phyloP scores from a whole-genome alignment of 2,888 invertebrate species.

The Brassicogethes aeneus region DNA sequence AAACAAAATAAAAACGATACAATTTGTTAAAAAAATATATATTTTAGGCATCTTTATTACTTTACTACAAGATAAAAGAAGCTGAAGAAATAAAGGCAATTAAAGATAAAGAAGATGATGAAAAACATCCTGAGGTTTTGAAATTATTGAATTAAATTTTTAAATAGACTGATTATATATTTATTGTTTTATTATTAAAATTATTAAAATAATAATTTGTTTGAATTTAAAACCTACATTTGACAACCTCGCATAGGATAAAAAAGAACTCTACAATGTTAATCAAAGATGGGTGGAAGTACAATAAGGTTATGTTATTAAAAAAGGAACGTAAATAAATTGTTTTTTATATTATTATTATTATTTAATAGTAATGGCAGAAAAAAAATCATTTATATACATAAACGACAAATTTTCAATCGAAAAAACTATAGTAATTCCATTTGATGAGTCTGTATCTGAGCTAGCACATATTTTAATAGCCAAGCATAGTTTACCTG shows the following conservation, averaged over 20 bases:
- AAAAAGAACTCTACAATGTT: too few species aligned
- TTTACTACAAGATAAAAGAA: background rate
- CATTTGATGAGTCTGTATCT: slow-evolving; percentile 28
- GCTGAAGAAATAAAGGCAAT: background rate
- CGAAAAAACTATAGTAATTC: slow-evolving; percentile 27
- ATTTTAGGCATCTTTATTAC: slow-evolving; percentile 1
- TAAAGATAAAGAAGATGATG: too few species aligned
- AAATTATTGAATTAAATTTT: too few species aligned
- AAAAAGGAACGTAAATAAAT: too few species aligned
- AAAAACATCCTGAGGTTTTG: too few species aligned
- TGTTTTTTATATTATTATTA: background rate
- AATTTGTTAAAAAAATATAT: background rate
- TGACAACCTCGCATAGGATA: too few species aligned
- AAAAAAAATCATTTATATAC: slow-evolving; percentile 14
- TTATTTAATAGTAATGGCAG: background rate
- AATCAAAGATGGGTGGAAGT: too few species aligned
- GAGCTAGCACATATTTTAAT: slow-evolving; percentile 33
- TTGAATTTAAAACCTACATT: too few species aligned
- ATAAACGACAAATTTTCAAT: slow-evolving; percentile 21
- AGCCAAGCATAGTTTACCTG: slow-evolving; percentile 27
- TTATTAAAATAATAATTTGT: too few species aligned
- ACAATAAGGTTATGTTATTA: too few species aligned
- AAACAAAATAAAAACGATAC: background rate
- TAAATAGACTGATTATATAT: too few species aligned
- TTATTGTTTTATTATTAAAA: too few species aligned